These are phyloP conservation scores for Cerastis rubricosa DNA, from an alignment of 2,888 invertebrate genomes.

Conservation along the genomic window DNA sequence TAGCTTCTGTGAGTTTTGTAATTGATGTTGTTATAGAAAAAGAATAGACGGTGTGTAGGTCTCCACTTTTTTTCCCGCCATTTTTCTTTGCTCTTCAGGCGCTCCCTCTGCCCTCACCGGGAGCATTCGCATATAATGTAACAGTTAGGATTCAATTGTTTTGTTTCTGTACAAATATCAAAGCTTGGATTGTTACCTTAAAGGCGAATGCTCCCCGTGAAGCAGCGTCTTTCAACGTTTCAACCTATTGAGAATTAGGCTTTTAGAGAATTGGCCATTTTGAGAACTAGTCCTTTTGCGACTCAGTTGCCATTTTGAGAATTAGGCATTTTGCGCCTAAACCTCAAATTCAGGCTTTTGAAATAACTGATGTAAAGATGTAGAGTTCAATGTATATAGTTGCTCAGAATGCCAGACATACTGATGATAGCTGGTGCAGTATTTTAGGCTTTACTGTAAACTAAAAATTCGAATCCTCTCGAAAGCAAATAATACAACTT, in stretches of 20 bases:
- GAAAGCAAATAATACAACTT: conserved; percentile 3
- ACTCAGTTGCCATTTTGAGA: too few species aligned
- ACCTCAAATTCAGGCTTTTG: background rate
- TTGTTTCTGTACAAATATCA: background rate
- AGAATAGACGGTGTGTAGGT: background rate
- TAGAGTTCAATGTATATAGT: background rate
- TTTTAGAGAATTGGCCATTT: too few species aligned
- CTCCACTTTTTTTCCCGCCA: background rate
- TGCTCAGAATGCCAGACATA: background rate
- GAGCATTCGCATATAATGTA: background rate
- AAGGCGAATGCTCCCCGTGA: background rate
- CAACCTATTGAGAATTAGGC: too few species aligned
- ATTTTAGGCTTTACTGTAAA: background rate
- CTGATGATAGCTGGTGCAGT: background rate
- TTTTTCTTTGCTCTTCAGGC: background rate
- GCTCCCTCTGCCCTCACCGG: background rate
- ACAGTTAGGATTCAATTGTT: background rate
- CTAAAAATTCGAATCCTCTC: background rate
- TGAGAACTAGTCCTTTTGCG: too few species aligned
- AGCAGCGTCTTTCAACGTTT: background rate
- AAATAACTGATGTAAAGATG: background rate
- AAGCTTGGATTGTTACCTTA: background rate
- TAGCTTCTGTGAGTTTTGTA: conserved; percentile 13
- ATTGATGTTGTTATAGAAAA: background rate
- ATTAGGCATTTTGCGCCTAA: too few species aligned